Conservation (phyloP, 1,140 invertebrate genomes). For the Littorina saxatilis region DNA sequence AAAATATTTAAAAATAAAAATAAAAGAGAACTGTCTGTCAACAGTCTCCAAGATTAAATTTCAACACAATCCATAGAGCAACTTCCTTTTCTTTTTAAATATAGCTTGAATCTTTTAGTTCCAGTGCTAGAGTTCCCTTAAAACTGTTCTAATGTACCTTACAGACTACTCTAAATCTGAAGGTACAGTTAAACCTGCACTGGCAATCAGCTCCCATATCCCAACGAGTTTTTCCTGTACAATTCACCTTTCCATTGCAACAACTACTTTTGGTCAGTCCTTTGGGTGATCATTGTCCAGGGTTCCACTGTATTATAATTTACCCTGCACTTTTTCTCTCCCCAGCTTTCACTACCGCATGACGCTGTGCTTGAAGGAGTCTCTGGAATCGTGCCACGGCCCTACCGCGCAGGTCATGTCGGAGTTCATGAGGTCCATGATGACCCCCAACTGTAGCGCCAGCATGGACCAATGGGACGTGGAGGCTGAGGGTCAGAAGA, state of each 20-base stretch:
- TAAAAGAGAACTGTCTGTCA: no score
- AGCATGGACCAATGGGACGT: neutral
- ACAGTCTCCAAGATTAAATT: no score
- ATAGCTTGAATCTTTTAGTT: no score
- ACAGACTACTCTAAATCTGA: neutral
- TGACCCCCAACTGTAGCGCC: neutral
- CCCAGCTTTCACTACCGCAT: constrained; percentile 7
- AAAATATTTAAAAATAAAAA: no score
- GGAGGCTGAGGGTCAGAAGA: neutral
- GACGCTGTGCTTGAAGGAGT: neutral
- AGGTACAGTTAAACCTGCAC: neutral
- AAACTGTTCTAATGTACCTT: no score
- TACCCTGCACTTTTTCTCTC: neutral
- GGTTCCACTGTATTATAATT: no score
- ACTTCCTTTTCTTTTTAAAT: no score
- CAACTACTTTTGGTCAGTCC: neutral
- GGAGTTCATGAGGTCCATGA: constrained; percentile 1
- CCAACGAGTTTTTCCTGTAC: no score
- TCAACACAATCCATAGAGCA: no score
- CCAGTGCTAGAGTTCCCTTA: no score
- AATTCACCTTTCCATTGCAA: neutral
- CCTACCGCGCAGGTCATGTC: neutral
- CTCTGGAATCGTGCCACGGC: neutral
- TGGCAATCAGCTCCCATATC: neutral
- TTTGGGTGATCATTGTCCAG: no score